Base-by-base conservation (phyloP, 2,888 invertebrate genomes). In the Volucella zonaria region DNA sequence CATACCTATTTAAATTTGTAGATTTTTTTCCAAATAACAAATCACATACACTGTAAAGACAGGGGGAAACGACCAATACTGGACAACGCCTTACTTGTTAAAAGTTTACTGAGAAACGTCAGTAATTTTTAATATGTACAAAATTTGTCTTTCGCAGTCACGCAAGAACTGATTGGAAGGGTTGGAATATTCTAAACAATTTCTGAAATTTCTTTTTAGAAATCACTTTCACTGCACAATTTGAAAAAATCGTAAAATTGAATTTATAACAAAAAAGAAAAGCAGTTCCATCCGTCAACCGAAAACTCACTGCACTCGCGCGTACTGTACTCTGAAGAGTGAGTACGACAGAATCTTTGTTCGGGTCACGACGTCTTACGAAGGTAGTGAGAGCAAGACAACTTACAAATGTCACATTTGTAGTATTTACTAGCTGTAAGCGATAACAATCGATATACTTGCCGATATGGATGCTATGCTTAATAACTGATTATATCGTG, bases 31-130 rank as follows among this genome's bases (percentile, higher is more conserved):
- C 8, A 14, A 75, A 51, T 83, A 80, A 80, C 70, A 76, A 71
- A 76, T 76, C 62, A 58, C 66, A 56, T 31, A 49, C 54, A 67
- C 47, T 38, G 9, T 38, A 59, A 40, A 49, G 76, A 40, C 51
- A 47, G 40, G 18, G n/a, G 59, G 49, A 12, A 43, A 51, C n/a
- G n/a, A 76, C 23, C 54, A 47, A 66, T 62, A 12, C 54, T 73
- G 68, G 85, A 76, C 85, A 85, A 85, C 85, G 85, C 85, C 85
- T 85, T 76, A 85, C 71, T 51, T 75, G 18, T 71, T 59, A n/a
- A 10, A 67, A 67, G 49, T 71, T 54, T 64, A 42, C 2, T 67
- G 8, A 15, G 11, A 43, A 40, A 31, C 15, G 12, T 58, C 11
- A 8, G 45, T 56, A 56, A 43, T 8, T n/a, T 12, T 42, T 38